Evolutionary conservation across 2,888 invertebrate species (phyloP).

Genomic region (Drosophila formosana): DNA sequence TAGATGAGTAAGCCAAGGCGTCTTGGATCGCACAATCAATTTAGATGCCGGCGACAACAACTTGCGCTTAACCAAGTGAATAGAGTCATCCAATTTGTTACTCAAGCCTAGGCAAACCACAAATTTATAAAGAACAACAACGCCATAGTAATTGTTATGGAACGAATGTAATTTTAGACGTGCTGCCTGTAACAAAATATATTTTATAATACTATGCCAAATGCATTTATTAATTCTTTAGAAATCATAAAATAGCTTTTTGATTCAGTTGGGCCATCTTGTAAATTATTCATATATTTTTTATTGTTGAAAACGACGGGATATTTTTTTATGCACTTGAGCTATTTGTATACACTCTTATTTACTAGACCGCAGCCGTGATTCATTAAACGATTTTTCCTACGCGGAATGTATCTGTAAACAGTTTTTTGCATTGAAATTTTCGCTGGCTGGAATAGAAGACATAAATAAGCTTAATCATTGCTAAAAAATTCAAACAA

Average conservation of each 20-base stretch:
- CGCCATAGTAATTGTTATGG: not conserved
- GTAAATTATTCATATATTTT: not conserved
- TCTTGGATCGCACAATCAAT: slow-evolving; percentile 13
- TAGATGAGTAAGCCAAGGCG: slow-evolving; percentile 47
- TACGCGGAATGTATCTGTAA: slow-evolving; percentile 18
- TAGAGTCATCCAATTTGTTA: slow-evolving; percentile 6
- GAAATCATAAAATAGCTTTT: not conserved
- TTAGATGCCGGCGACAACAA: slow-evolving; percentile 20
- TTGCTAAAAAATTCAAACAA: not conserved
- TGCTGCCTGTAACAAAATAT: no score
- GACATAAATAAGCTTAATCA: slow-evolving; percentile 1
- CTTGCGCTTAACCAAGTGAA: not conserved
- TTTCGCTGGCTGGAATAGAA: not conserved
- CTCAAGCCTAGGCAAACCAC: not conserved
- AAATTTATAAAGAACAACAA: not conserved
- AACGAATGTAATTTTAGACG: not conserved
- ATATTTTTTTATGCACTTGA: slow-evolving; percentile 8
- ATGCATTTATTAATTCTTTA: no score
- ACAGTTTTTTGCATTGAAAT: slow-evolving; percentile 27
- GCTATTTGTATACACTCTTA: not conserved
- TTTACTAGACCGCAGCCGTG: slow-evolving; percentile 20
- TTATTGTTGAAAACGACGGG: not conserved
- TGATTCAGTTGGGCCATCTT: not conserved
- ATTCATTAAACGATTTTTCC: slow-evolving; percentile 35
- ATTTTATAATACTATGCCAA: no score